phyloP scores from a whole-genome alignment of 2,888 invertebrate species.

The Didymodactylos carnosus region DNA sequence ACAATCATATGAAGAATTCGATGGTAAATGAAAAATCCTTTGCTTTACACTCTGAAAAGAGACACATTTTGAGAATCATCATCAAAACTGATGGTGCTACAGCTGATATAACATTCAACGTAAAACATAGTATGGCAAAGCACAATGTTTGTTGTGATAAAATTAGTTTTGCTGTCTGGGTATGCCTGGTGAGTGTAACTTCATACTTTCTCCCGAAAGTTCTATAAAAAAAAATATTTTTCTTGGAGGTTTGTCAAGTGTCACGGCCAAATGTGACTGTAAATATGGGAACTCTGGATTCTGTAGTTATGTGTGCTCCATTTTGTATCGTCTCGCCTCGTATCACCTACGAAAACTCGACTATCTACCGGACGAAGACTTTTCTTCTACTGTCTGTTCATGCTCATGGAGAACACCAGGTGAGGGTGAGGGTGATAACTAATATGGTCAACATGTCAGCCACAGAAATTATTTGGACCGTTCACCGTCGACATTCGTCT shows the following conservation, averaged over 20 bases:
- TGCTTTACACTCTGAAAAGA: no score
- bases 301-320: not conserved
- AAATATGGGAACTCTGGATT: not conserved
- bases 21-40: no score
- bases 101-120: no score
- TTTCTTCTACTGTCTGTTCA: not conserved
- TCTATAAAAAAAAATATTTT: not conserved
- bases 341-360: no score
- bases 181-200: not conserved
- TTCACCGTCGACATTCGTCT: not conserved
- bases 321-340: not conserved
- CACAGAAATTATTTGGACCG: not conserved
- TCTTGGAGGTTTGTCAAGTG: not conserved
- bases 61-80: no score
- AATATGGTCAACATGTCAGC: not conserved
- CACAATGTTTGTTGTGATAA: no score
- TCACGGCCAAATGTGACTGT: not conserved
- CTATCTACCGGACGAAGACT: not conserved
- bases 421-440: no score
- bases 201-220: not conserved
- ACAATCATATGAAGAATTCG: no score
- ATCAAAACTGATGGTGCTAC: no score
- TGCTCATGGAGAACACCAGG: not conserved
- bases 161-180: no score
- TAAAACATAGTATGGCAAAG: no score